Evolutionary conservation across 2,888 invertebrate species (phyloP), one percentile per base, ranked within the genome.

Genomic region (Strigamia crassipes): DNA sequence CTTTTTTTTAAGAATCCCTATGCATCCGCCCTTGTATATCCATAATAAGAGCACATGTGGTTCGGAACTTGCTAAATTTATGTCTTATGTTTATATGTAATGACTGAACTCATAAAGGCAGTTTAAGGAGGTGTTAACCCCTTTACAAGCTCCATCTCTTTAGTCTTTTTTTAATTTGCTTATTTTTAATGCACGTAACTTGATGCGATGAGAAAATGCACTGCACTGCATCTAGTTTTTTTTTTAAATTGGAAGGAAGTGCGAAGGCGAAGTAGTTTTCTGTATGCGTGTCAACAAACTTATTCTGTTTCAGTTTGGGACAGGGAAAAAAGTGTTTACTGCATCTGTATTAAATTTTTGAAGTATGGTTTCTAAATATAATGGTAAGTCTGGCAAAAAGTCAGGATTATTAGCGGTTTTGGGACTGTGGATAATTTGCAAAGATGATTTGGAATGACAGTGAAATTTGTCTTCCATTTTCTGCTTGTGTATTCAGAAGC

Each of bases 391-490:
- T 66, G 66, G 66, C 66, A 66, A 10, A 27, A 27, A 27, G 27
- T 66, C 66, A 66, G 27, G 27, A 66, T 66, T 66, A 66, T 66
- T 66, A 66, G 12, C 27, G 66, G 27, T 23, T 27, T 27, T 27
- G 23, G 21, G 13, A 66, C 12, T 13, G 66, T 66, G 10, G 21
- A 61, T 61, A 61, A 61, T 61, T 61, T 21, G 61, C 21, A 61
- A 61, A 61, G 61, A 21, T 6, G 61, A 61, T 61, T 61, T 61
- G 21, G 46, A 23, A 66, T 66, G 66, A 66, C 66, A 66, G 27
- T 10, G 27, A 66, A 66, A 66, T 66, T 66, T 66, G 66, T 66
- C 66, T 66, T n/a, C n/a, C 27, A 66, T 23, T 66, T 66, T 27
- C 27, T 12, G 27, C 18, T 51, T 51, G 66, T 66, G 66, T 27